These are phyloP conservation scores for Ellobius talpinus DNA, from an alignment of 2,113 vertebrate genomes.

Conservation along the genomic window DNA sequence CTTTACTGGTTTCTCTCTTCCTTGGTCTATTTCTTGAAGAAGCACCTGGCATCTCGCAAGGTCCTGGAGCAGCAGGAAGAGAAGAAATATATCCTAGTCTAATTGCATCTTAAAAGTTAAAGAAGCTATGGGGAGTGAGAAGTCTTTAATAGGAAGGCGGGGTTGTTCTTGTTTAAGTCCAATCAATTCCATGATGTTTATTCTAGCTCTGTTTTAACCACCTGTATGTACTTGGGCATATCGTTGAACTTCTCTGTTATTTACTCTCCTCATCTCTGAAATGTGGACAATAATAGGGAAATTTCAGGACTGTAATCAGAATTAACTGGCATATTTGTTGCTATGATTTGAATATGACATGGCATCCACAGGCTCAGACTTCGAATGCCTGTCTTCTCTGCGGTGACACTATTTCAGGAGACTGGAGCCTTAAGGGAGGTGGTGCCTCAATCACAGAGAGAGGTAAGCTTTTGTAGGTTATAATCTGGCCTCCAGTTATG, in stretches of 20 bases:
- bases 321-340: background rate
- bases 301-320: background rate
- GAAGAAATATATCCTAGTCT: slow-evolving; percentile 29
- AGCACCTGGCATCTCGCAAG: slow-evolving; percentile 63
- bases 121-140: background rate
- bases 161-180: slow-evolving; percentile 6
- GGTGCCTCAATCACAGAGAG: background rate
- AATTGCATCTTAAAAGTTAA: slow-evolving; percentile 52
- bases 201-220: background rate
- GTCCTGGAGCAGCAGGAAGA: slow-evolving; percentile 46
- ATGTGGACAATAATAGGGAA: background rate
- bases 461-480: background rate
- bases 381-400: background rate
- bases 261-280: slow-evolving; percentile 39
- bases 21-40: slow-evolving; percentile 64
- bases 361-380: background rate
- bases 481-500: background rate
- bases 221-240: background rate
- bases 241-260: background rate
- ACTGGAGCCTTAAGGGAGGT: background rate
- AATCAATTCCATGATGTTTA: background rate
- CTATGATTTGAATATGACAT: background rate
- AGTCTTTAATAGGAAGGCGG: background rate
- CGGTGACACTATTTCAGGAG: background rate
- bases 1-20: slow-evolving; percentile 60